Evolutionary conservation across 1,140 invertebrate species (phyloP), one percentile per base, ranked within the genome.

Genomic region (Drepana arcuata): DNA sequence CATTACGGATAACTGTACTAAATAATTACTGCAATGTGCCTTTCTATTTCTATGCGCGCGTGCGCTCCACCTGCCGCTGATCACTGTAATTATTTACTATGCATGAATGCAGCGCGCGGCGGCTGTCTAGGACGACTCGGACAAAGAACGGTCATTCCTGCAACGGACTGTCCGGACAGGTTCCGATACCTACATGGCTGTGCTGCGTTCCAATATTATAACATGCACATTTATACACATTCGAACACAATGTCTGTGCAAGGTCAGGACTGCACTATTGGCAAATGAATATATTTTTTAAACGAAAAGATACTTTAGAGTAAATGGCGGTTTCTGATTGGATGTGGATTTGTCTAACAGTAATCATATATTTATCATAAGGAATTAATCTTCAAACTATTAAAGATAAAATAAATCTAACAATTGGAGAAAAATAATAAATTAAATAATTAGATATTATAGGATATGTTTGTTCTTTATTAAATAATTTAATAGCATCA

Each of bases 21-120:
- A 81, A 81, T 81, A 81, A 81, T 81, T 81, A 81, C 64, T 81
- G 77, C 77, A 81, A 81, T 74, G 70, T 78, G 77, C 62, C 71
- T 78, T 78, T 78, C 77, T 81, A 78, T 81, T 74, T 74, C 77
- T 81, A 81, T 81, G 72, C 70, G 71, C 72, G 70, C 70, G 71
- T 71, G 73, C 69, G 63, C 23, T 64, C 55, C 77, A 78, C 77
- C 77, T 81, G 73, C 72, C 72, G 60, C 48, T 70, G 73, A 71
- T 77, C 70, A 67, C 73, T 66, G 72, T 75, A 72, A 81, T 81
- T 77, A 79, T 74, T 81, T 79, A 79, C 72, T 79, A 81, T 77
- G 74, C 77, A 77, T 79, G 74, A 79, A 78, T 80, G 77, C 70
- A 54, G 38, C 57, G 55, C 50, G 57, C 43, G 58, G 60, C 68